These are phyloP conservation scores for Sphenopsis melanotis DNA, from an alignment of 2,797 vertebrate species.

Conservation along the genomic window DNA sequence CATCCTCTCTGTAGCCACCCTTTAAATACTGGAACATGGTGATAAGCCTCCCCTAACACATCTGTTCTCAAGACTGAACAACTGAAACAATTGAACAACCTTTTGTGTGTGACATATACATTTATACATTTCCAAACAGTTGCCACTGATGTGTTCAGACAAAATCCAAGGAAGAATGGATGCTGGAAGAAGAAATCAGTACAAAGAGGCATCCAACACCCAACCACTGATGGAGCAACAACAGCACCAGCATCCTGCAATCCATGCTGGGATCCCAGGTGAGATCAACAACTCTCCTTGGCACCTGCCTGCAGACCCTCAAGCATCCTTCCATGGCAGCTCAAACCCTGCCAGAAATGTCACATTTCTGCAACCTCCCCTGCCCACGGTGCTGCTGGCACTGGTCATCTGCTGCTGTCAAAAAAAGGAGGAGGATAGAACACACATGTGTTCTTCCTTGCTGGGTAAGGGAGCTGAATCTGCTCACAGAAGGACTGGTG, in stretches of 20 bases:
- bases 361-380: not conserved
- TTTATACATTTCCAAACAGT: not conserved
- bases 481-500: rapidly evolving
- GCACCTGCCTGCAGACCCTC: rapidly evolving
- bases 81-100: not conserved
- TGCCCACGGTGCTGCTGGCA: not conserved
- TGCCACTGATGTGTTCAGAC: not conserved
- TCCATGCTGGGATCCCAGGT: rapidly evolving
- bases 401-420: not conserved
- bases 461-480: not conserved
- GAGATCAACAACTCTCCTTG: not conserved
- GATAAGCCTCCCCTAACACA: not conserved
- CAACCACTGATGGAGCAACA: not conserved
- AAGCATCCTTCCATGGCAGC: not conserved
- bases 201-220: not conserved
- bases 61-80: not conserved
- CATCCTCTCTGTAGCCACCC: not conserved
- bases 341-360: not conserved
- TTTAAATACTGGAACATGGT: not conserved
- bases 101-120: not conserved
- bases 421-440: not conserved
- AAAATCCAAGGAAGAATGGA: not conserved
- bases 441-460: rapidly evolving
- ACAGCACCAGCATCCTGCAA: rapidly evolving
- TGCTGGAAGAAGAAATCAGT: not conserved